Conservation (phyloP, 2,888 invertebrate species). For the Catocala fraxini region DNA sequence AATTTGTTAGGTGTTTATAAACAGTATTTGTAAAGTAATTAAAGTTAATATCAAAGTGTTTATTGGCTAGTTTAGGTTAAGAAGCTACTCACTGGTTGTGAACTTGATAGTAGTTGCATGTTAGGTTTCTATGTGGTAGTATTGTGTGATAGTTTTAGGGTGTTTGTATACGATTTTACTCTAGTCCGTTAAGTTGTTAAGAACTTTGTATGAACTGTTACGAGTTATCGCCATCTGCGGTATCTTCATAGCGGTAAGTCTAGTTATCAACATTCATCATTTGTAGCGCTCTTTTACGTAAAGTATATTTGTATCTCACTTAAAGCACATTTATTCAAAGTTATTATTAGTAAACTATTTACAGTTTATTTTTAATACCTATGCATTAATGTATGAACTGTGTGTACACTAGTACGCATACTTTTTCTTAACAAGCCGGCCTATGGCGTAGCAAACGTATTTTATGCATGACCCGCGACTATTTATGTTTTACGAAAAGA, state of each 20-base stretch:
- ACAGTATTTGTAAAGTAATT: conserved; percentile 43
- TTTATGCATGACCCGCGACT: no score
- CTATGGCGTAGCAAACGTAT: no score
- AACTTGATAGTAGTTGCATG: conserved; percentile 56
- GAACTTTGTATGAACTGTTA: conserved; percentile 48
- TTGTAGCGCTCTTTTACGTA: neutral
- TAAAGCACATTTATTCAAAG: no score
- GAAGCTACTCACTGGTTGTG: conserved; percentile 70
- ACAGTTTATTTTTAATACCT: no score
- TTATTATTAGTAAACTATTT: no score
- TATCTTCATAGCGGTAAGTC: conserved; percentile 47
- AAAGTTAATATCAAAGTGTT: conserved; percentile 38
- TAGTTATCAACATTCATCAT: conserved; percentile 14
- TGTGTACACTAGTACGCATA: no score
- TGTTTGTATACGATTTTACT: conserved; percentile 56
- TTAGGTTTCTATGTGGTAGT: conserved; percentile 48
- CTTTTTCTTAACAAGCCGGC: no score
- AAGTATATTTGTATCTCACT: no score
- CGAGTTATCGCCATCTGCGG: conserved; percentile 36
- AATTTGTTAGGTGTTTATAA: conserved; percentile 37
- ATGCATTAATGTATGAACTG: no score
- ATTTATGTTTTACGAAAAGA: no score
- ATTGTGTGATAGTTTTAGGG: conserved; percentile 52
- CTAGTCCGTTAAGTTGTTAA: conserved; percentile 43
- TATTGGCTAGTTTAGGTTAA: conserved; percentile 50